These are phyloP conservation scores for Sterna hirundo DNA, from an alignment of 2,113 vertebrate species.

Conservation along the genomic window DNA sequence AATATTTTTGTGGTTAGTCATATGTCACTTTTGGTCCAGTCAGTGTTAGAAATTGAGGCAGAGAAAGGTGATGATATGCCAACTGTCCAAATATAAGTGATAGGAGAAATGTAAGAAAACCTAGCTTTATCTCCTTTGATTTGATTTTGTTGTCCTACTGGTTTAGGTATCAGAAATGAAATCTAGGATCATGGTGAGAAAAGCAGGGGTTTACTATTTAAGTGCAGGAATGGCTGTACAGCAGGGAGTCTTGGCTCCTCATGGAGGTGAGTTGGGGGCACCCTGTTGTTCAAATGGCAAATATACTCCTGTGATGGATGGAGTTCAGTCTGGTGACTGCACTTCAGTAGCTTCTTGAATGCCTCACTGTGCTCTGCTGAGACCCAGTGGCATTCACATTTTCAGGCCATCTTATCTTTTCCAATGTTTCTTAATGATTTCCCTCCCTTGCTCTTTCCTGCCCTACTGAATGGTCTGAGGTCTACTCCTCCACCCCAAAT, in stretches of 20 bases:
- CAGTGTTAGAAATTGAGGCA: background rate
- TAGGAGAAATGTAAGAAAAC: background rate
- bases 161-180: background rate
- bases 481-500: background rate
- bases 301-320: accelerated
- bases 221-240: background rate
- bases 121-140: background rate
- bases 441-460: background rate
- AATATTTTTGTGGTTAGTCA: background rate
- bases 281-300: background rate
- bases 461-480: background rate
- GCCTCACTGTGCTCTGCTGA: background rate
- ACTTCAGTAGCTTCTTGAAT: background rate
- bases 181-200: background rate
- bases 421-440: background rate
- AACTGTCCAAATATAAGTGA: background rate
- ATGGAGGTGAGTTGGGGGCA: background rate
- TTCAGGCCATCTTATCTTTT: background rate
- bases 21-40: background rate
- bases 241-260: background rate
- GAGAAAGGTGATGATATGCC: background rate
- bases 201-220: background rate
- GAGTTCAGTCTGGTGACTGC: background rate
- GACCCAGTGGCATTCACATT: background rate
- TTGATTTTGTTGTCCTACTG: background rate